phyloP scores from a whole-genome alignment of 2,797 vertebrate genomes.

The Amazonetta brasiliensis region DNA sequence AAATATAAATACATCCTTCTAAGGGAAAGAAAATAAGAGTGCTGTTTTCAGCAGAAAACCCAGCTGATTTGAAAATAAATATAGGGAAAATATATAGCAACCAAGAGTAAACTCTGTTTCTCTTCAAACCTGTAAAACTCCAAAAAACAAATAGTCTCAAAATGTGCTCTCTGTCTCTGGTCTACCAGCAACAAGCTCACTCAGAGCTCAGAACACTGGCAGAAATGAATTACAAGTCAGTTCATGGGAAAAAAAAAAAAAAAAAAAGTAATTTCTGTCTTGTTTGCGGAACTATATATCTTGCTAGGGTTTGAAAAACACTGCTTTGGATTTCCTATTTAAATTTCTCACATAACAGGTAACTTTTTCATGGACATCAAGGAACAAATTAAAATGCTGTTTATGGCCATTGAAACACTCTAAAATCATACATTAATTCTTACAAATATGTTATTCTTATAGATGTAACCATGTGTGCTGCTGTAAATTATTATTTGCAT shows the following conservation, averaged over 20 bases:
- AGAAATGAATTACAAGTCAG: conserved; percentile 8
- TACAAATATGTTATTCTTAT: not conserved
- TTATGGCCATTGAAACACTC: not conserved
- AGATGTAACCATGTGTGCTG: not conserved
- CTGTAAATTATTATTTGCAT: not conserved
- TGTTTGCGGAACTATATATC: not conserved
- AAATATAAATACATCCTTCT: conserved; percentile 13
- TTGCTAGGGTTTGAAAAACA: conserved; percentile 27
- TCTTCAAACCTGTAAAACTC: conserved; percentile 10
- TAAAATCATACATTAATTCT: conserved; percentile 32
- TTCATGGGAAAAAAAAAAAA: not conserved
- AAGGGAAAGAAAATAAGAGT: conserved; percentile 30
- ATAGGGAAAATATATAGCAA: conserved; percentile 18
- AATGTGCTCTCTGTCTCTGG: conserved; percentile 47
- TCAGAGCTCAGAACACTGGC: not conserved
- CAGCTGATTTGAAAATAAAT: conserved; percentile 70
- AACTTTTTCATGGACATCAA: conserved; percentile 16
- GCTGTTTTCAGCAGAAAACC: conserved; percentile 61
- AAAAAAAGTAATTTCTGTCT: not conserved
- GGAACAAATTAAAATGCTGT: conserved; percentile 21
- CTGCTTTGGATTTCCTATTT: not conserved
- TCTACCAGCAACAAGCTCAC: conserved; percentile 34
- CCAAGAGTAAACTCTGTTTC: conserved; percentile 26
- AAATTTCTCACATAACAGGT: not conserved
- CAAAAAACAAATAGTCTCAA: conserved; percentile 33